Evolutionary conservation across 2,797 vertebrate species (phyloP), one percentile per base, ranked within the genome.

Genomic region (Phaenicophaeus curvirostris): DNA sequence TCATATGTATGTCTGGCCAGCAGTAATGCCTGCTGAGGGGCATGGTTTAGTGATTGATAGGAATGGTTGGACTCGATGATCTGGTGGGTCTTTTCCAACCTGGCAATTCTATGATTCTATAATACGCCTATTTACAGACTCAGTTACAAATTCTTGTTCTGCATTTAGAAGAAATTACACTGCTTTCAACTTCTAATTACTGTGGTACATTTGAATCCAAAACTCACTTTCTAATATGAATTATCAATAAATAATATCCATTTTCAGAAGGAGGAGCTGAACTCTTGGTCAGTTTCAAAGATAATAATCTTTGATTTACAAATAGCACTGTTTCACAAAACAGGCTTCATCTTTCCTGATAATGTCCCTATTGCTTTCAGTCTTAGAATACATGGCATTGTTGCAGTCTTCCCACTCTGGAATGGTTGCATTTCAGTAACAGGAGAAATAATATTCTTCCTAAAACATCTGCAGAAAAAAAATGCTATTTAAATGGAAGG

Each of bases 261-360:
- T 86, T 94, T 94, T 88, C 71, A 92, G 55, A 87, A 89, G 53
- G 39, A 63, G 28, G 24, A 87, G 20, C 39, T 72, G 76, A 93
- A 84, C 24, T 82, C 19, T 19, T 67, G 37, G 39, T 69, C 41
- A 62, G 21, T 78, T 88, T 93, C 76, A 91, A 81, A 94, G 59
- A 76, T 20, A 86, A 73, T 55, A 62, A 63, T 77, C 62, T 77
- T 21, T 48, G 35, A 93, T 50, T 39, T 79, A 44, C 41, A 90
- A 82, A 80, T 75, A 75, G 63, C 3, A 14, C 15, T 83, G 85
- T 90, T 84, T 58, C 55, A 91, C 48, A 84, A 61, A 80, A 88
- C n/a, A 2, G 5, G 50, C 88, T 94, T 96, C 15, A 84, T 84
- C n/a, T 30, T 58, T 91, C n/a, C 30, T 78, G 7, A 41, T 81